Evolutionary conservation across 2,888 invertebrate genomes (phyloP).

Genomic region (Spodoptera exigua): DNA sequence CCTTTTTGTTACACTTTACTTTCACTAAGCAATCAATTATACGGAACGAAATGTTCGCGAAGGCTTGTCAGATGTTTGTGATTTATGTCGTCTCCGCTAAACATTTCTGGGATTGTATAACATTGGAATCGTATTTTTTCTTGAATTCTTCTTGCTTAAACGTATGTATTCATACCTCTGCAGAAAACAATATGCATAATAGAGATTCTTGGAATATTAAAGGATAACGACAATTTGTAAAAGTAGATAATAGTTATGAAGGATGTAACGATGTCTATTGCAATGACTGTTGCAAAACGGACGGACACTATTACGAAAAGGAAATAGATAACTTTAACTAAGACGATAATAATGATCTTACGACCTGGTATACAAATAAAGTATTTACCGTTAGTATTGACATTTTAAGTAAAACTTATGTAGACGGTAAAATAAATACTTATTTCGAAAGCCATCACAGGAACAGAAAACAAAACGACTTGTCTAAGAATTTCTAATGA

Average conservation of each 20-base stretch:
- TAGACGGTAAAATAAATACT: no score
- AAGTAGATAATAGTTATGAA: slow-evolving; percentile 6
- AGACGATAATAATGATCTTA: slow-evolving; percentile 41
- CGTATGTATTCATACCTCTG: no score
- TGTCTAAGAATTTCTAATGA: no score
- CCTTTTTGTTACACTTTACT: slow-evolving; percentile 53
- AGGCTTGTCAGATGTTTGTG: slow-evolving; percentile 34
- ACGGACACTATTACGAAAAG: slow-evolving; percentile 23
- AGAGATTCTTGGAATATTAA: no score
- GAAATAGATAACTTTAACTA: slow-evolving; percentile 40
- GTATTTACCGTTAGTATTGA: slow-evolving; percentile 14
- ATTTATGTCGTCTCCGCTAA: slow-evolving; percentile 42
- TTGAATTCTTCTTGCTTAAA: no score
- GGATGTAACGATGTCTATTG: slow-evolving; percentile 17
- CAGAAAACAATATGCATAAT: no score
- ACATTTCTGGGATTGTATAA: slow-evolving; percentile 31
- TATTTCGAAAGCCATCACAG: no score
- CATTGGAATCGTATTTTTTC: neutral
- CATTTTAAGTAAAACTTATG: no score
- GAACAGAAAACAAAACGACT: no score
- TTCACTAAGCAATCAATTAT: slow-evolving; percentile 67
- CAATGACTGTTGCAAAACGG: slow-evolving; percentile 17
- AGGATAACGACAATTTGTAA: neutral
- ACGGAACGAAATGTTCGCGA: slow-evolving; percentile 57
- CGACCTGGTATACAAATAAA: slow-evolving; percentile 37